Conservation (phyloP, 2,113 vertebrate species). For the Raphicerus campestris region DNA sequence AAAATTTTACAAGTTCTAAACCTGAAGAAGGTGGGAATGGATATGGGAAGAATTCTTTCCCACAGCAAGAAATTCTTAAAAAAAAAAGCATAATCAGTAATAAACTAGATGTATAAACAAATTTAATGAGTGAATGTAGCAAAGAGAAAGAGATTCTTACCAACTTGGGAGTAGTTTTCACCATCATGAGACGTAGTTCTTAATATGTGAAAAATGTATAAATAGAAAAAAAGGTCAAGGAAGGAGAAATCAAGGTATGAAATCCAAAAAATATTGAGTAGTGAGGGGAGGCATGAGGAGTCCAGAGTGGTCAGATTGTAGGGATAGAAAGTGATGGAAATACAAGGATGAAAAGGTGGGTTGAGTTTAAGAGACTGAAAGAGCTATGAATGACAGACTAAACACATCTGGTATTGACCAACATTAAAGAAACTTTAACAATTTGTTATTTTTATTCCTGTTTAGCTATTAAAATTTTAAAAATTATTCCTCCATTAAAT, state of each 20-base stretch:
- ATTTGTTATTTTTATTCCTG: neutral
- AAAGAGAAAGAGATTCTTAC: neutral
- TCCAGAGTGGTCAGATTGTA: neutral
- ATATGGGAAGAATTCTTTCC: neutral
- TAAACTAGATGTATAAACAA: neutral
- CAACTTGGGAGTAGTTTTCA: neutral
- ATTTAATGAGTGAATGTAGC: neutral
- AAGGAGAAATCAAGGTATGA: neutral
- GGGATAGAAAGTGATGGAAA: neutral
- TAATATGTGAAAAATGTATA: neutral
- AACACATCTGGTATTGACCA: neutral
- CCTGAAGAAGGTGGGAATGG: neutral
- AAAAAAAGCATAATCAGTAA: neutral
- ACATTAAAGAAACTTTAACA: neutral
- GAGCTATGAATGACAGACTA: neutral
- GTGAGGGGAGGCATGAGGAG: neutral
- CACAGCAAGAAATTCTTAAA: neutral
- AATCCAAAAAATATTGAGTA: neutral
- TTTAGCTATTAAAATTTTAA: neutral
- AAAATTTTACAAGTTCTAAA: neutral
- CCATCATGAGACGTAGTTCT: neutral
- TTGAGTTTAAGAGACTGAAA: neutral
- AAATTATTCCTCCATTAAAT: neutral
- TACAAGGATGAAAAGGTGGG: neutral
- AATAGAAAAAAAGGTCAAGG: neutral